Conservation (phyloP, 2,113 vertebrate species). For the Plotosus lineatus region DNA sequence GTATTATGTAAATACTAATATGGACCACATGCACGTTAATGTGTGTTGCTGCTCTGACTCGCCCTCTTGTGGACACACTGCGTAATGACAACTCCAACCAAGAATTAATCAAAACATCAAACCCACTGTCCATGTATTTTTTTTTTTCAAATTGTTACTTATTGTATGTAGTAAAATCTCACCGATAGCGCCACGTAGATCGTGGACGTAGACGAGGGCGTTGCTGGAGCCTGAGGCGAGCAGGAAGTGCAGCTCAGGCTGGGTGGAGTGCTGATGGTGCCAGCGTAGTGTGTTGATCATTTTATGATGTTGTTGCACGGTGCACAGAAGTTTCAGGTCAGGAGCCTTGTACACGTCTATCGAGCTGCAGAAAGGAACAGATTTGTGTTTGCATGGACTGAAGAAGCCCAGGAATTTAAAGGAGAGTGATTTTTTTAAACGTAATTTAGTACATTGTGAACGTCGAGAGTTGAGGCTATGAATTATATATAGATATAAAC, state of each 20-base stretch:
- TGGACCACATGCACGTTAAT: no score
- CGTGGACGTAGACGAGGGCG: conserved; percentile 86
- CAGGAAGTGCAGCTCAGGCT: conserved; percentile 75
- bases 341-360: conserved; percentile 86
- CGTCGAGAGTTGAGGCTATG: neutral
- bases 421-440: neutral
- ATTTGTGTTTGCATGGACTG: neutral
- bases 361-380: conserved; percentile 69
- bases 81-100: no score
- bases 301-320: conserved; percentile 94
- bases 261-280: conserved; percentile 80
- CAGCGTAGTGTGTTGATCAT: conserved; percentile 88
- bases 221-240: conserved; percentile 93
- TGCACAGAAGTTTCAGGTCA: conserved; percentile 81
- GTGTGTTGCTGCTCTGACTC: no score
- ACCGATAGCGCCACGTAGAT: conserved; percentile 80
- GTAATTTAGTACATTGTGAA: neutral
- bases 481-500: neutral
- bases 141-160: neutral
- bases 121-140: no score
- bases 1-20: no score
- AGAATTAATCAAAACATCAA: no score
- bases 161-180: no score
- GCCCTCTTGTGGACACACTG: no score
- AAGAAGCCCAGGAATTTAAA: neutral